Base-by-base conservation (phyloP, 2,113 vertebrate species). In the Pogona vitticeps region DNA sequence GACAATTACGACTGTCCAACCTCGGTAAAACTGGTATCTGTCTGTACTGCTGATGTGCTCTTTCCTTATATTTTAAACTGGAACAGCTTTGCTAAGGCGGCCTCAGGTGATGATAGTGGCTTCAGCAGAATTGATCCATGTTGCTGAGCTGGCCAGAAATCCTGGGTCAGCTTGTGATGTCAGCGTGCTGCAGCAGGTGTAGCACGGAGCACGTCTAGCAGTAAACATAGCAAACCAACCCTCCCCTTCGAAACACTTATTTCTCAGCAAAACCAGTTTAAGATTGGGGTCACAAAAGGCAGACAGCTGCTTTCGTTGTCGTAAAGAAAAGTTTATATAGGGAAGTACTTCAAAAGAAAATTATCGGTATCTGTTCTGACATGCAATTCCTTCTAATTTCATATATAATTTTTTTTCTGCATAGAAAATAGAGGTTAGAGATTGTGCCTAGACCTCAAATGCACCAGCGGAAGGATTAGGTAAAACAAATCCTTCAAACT, bases 381-480 rank as follows among this genome's bases (percentile, higher is more conserved):
- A 91, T 91, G 93, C 92, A 90, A 91, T 95, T 95, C 94, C 91
- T 94, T 90, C 93, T 94, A 93, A 92, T 92, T 94, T 93, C 89
- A 70, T 95, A 92, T 96, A 70, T 95, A 92, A 95, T 94, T 93
- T 94, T 96, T 93, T 94, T 96, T 97, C 96, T 97, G 96, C 95
- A 94, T 96, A 96, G 95, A 96, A 97, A 95, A 95, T 96, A 95
- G 95, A 96, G 96, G 96, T 96, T 94, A 96, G 96, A 97, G 95
- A 95, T 94, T 95, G 96, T 97, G 97, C 97, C 97, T 97, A 97
- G 95, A 97, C 95, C 94, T 95, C 97, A 96, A 97, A 97, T 96
- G 96, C 97, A 98, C 97, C 97, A 98, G 97, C 97, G 95, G 94
- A 97, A 95, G 97, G 97, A 96, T 96, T 81, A 87, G 31, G 72